Evolutionary conservation across 2,113 vertebrate species (phyloP).

Genomic region (Lethenteron camtschaticum): DNA sequence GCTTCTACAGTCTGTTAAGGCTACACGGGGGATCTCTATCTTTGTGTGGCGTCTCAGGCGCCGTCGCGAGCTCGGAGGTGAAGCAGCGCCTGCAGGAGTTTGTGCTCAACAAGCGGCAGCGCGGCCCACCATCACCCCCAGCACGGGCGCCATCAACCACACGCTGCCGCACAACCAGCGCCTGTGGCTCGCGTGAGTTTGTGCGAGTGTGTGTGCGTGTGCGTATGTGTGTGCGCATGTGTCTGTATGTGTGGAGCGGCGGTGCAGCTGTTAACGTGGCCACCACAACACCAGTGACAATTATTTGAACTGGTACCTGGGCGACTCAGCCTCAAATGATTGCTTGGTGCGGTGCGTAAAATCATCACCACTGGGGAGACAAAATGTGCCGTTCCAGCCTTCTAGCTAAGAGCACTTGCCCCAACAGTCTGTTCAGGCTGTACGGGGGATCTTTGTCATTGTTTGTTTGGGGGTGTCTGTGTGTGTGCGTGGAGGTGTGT

Average conservation of each 20-base stretch:
- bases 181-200: constrained; percentile 39
- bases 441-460: too few species aligned
- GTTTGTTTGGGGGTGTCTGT: too few species aligned
- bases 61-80: constrained; percentile 81
- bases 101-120: constrained; percentile 46
- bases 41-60: constrained; percentile 35
- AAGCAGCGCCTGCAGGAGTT: constrained; percentile 88
- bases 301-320: too few species aligned
- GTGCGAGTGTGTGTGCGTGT: background rate
- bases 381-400: too few species aligned
- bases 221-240: background rate
- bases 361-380: too few species aligned
- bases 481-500: too few species aligned
- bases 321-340: too few species aligned
- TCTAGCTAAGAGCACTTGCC: too few species aligned
- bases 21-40: too few species aligned
- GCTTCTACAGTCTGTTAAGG: too few species aligned
- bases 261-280: background rate
- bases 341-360: too few species aligned
- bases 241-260: background rate
- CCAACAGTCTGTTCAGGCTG: too few species aligned
- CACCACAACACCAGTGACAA: background rate
- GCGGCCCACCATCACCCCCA: constrained; percentile 54
- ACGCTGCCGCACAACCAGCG: constrained; percentile 57
- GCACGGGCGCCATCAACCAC: constrained; percentile 52